Conservation (phyloP, 2,797 vertebrate species). For the Falco cherrug region DNA sequence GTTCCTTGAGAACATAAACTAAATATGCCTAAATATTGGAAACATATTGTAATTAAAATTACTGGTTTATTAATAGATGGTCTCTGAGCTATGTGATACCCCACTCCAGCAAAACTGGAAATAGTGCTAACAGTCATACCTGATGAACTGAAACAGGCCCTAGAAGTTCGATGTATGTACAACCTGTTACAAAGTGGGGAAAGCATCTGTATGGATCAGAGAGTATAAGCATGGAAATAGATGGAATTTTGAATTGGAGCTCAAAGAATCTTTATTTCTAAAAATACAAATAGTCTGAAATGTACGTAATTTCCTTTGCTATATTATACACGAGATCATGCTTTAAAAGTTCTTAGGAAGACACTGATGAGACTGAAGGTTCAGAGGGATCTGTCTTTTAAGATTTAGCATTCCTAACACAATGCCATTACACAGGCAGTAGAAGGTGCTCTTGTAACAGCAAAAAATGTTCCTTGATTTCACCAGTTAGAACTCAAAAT, state of each 20-base stretch:
- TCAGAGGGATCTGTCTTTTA: neutral
- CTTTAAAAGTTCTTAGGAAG: neutral
- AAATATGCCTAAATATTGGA: neutral
- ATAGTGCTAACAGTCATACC: neutral
- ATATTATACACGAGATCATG: neutral
- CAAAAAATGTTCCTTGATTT: neutral
- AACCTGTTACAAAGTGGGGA: neutral
- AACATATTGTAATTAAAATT: neutral
- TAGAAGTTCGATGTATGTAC: neutral
- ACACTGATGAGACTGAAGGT: neutral
- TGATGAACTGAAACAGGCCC: neutral
- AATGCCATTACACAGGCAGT: neutral
- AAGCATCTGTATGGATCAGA: neutral
- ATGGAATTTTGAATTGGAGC: neutral
- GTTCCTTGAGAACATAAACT: neutral
- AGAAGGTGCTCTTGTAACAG: conserved; percentile 64
- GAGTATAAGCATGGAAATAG: neutral
- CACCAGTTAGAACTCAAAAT: neutral
- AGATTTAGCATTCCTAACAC: neutral
- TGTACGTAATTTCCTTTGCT: neutral
- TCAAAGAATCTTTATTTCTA: neutral
- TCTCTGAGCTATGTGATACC: neutral
- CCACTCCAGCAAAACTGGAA: neutral
- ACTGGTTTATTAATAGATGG: neutral
- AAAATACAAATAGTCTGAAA: neutral